Base-by-base conservation (phyloP, 1,140 invertebrate genomes). In the Leptestheria dahalacensis region DNA sequence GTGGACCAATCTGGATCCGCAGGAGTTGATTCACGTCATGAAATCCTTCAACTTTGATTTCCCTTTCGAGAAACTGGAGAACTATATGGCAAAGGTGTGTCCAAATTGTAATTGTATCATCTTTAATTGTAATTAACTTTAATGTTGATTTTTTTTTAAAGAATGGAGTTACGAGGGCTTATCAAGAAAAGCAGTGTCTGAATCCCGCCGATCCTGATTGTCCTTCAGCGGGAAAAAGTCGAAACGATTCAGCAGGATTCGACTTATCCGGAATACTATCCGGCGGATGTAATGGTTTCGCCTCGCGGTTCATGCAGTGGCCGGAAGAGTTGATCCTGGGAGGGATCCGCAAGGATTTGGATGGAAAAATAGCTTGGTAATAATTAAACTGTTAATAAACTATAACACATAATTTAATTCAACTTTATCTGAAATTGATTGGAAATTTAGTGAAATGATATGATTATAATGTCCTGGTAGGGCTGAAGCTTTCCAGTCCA, bases 281-380 rank as follows among this genome's bases (percentile, higher is more conserved):
- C 0, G 88, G 88, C 64, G 96, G 96, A 6, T 99, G 96, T 71
- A 88, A 88, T 71, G 94, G 96, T 59, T 97, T 97, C 76, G 93
- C 93, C 1, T 84, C 88, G 21, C 92, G 94, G 67, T 95, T 91
- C 72, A 97, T 98, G 93, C 90, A 95, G 70, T 98, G 94, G 95
- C 88, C 90, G 4, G 92, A 97, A 73, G 89, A 96, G 71, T 74
- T 98, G 50, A 86, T 99, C 51, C 85, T 98, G 61, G 95, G 95
- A 25, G 95, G 91, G 3, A 83, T 85, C 0, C 80, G 81, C 59
- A 84, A 86, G 66, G 96, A 97, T 72, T 88, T 85, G 71, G 88
- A 86, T 29, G 90, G 91, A 11, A 86, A 91, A 65, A 80, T 97
- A 66, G 80, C 83, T 65, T 83, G 71, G 79, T 81, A 68, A 69